These are phyloP conservation scores for Phoebastria nigripes DNA, from an alignment of 2,797 vertebrate species.

Conservation along the genomic window DNA sequence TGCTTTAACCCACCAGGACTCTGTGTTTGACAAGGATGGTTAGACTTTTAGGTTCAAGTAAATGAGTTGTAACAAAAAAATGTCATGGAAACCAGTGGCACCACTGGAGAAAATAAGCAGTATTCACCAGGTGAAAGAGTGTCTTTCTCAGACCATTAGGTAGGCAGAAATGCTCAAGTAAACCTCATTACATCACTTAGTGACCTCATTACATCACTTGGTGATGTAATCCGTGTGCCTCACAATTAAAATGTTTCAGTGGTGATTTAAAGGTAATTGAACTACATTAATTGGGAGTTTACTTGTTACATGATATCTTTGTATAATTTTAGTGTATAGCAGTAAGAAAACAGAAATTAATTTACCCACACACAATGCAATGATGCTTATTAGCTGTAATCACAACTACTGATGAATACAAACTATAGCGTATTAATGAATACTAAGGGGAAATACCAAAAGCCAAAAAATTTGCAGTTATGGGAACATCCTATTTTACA, in stretches of 20 bases:
- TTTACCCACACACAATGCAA: neutral
- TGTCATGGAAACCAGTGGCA: neutral
- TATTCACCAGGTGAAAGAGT: neutral
- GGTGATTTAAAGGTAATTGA: neutral
- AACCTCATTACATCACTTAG: neutral
- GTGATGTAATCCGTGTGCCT: neutral
- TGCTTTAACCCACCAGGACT: neutral
- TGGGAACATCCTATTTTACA: neutral
- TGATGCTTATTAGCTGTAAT: neutral
- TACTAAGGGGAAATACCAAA: neutral
- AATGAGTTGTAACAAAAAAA: neutral
- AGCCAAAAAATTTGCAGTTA: neutral
- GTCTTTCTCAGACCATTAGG: neutral
- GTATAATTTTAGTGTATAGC: neutral
- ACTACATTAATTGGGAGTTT: neutral
- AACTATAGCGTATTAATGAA: neutral
- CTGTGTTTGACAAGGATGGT: neutral
- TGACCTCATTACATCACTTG: neutral
- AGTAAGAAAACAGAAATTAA: neutral
- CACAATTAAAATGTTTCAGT: neutral
- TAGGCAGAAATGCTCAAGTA: neutral
- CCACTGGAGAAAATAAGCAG: neutral
- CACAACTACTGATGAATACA: neutral
- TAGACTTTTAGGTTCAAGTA: neutral
- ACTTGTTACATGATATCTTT: neutral